phyloP scores from a whole-genome alignment of 2,888 invertebrate species.

The Caprella mutica region DNA sequence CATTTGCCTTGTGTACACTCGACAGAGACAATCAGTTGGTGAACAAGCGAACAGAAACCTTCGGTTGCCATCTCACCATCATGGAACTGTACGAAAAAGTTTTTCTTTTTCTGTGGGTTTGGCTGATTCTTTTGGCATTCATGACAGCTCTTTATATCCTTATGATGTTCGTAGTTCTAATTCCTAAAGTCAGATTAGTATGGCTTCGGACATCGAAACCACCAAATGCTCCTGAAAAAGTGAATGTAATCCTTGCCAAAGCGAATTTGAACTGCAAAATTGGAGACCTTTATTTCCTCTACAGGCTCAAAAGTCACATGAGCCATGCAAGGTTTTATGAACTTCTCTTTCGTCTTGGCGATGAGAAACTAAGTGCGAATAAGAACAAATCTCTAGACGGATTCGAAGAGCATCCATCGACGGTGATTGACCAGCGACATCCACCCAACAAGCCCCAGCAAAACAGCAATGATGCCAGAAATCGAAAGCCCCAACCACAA shows the following conservation, averaged over 20 bases:
- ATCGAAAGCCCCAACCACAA: neutral
- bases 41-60: slow-evolving; percentile 23
- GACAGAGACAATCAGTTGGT: slow-evolving; percentile 21
- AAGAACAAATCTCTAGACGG: too few relatives aligned
- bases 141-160: slow-evolving; percentile 28
- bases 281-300: slow-evolving; percentile 30
- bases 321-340: slow-evolving; percentile 30
- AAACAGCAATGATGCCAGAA: slow-evolving; percentile 6
- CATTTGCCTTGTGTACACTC: slow-evolving; percentile 30
- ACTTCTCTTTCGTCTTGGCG: slow-evolving; percentile 16
- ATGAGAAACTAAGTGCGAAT: slow-evolving; percentile 12
- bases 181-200: slow-evolving; percentile 18
- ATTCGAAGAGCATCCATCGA: neutral
- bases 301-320: slow-evolving; percentile 26
- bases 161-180: slow-evolving; percentile 20
- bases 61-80: slow-evolving; percentile 34
- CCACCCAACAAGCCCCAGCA: slow-evolving; percentile 13
- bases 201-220: slow-evolving; percentile 28
- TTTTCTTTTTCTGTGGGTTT: slow-evolving; percentile 28
- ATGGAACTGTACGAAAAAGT: slow-evolving; percentile 33
- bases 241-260: slow-evolving; percentile 8
- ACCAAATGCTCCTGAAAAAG: slow-evolving; percentile 11
- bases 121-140: slow-evolving; percentile 27
- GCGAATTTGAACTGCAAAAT: slow-evolving; percentile 25
- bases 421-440: slow-evolving; percentile 5